Conservation (phyloP, 2,888 invertebrate genomes). For the Lampropteryx suffumata region DNA sequence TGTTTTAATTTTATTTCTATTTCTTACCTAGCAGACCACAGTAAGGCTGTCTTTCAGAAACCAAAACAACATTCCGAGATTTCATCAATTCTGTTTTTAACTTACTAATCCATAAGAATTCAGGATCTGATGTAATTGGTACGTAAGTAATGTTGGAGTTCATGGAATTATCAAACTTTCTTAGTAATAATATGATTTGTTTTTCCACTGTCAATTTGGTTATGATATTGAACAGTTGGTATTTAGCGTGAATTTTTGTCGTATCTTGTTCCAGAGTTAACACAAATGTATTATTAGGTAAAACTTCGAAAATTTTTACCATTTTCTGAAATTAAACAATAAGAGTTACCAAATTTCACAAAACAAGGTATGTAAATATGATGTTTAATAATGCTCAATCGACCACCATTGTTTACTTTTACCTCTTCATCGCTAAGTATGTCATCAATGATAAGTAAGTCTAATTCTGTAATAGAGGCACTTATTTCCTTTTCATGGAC, state of each 20-base stretch:
- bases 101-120: conserved; percentile 51
- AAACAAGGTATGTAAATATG: too few species aligned
- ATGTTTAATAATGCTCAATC: too few species aligned
- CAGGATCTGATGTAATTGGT: conserved; percentile 45
- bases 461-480: conserved; percentile 27
- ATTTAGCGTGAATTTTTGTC: conserved; percentile 38
- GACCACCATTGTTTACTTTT: conserved; percentile 1
- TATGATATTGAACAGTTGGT: conserved; percentile 44
- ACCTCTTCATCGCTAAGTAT: conserved; percentile 48
- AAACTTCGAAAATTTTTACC: conserved; percentile 34
- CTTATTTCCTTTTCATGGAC: conserved; percentile 22
- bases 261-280: conserved; percentile 46
- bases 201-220: conserved; percentile 49
- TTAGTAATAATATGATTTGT: conserved; percentile 47
- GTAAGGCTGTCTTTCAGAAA: conserved; percentile 52
- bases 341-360: too few species aligned
- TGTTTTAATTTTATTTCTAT: background rate
- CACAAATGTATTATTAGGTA: conserved; percentile 46
- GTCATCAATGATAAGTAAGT: conserved; percentile 48
- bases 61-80: conserved; percentile 46
- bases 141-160: conserved; percentile 40
- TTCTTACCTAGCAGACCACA: conserved; percentile 53
- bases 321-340: conserved; percentile 49
- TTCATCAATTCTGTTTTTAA: conserved; percentile 47
- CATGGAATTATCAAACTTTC: conserved; percentile 34